A percentile compares a stretch with the other conserved stretches of the same genome.
Evolutionary conservation across 2,113 vertebrate species (phyloP).

Genomic region (Podarcis muralis): DNA sequence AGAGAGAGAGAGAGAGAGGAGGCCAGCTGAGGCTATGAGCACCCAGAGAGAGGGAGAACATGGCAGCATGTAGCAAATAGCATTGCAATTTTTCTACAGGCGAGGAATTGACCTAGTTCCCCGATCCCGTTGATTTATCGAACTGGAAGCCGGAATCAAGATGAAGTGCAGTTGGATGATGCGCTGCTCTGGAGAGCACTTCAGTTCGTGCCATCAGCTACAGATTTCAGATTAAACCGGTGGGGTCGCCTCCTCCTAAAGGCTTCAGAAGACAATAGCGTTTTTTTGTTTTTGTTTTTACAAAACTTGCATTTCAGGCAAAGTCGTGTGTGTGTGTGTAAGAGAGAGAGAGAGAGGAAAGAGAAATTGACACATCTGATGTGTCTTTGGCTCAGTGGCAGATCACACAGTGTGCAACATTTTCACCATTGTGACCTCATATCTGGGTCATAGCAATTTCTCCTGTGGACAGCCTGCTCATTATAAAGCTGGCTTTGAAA

Average conservation of each 20-base stretch:
- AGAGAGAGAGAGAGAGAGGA: background rate
- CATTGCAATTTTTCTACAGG: constrained; percentile 22
- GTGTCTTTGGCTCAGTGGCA: background rate
- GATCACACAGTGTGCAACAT: background rate
- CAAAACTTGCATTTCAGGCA: background rate
- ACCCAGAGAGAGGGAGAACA: accelerated
- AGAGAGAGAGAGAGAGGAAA: background rate
- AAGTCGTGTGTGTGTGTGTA: background rate
- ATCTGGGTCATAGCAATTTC: background rate
- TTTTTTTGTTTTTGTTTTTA: no score
- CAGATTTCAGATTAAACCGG: background rate
- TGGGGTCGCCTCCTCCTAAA: background rate
- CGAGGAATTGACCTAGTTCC: constrained; percentile 26
- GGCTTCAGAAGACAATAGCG: background rate
- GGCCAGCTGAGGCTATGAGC: accelerated
- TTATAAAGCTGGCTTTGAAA: background rate
- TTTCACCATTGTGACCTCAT: background rate
- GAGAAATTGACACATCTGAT: background rate
- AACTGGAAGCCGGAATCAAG: background rate
- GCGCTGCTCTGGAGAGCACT: background rate
- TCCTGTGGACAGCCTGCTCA: background rate
- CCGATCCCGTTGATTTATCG: background rate
- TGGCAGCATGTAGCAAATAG: background rate
- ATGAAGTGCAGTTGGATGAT: background rate
- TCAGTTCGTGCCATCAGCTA: constrained; percentile 2